Conservation (phyloP, 2,113 vertebrate species). For the Aythya baeri region DNA sequence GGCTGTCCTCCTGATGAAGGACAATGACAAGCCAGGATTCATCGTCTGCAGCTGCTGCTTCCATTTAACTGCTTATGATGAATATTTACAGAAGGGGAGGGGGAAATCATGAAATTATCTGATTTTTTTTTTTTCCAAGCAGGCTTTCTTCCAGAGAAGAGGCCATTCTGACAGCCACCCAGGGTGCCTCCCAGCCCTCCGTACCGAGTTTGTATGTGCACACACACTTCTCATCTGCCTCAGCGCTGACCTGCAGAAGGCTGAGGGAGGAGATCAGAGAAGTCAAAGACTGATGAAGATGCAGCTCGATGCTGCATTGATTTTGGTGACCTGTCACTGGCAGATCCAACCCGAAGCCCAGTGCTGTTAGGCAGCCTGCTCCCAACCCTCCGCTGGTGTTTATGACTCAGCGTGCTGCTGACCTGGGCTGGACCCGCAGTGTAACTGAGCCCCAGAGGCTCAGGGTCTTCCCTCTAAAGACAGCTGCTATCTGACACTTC, state of each 20-base stretch:
- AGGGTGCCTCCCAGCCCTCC: not conserved
- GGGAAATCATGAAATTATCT: not conserved
- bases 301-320: not conserved
- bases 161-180: not conserved
- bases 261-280: not conserved
- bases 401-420: not conserved
- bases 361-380: not conserved
- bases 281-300: not conserved
- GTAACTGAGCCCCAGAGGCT: not conserved
- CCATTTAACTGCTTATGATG: not conserved
- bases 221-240: not conserved
- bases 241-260: not conserved
- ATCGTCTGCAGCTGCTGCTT: not conserved
- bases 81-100: not conserved
- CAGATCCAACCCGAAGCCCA: not conserved
- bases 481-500: not conserved
- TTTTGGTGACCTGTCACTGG: not conserved
- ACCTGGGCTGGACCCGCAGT: not conserved
- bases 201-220: not conserved
- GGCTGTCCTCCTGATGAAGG: not conserved
- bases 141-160: conserved; percentile 9
- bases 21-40: not conserved
- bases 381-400: not conserved
- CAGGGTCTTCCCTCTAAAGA: not conserved
- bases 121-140: not conserved